These are phyloP conservation scores for Enoplosus armatus DNA, from an alignment of 2,797 vertebrate genomes.

Conservation along the genomic window DNA sequence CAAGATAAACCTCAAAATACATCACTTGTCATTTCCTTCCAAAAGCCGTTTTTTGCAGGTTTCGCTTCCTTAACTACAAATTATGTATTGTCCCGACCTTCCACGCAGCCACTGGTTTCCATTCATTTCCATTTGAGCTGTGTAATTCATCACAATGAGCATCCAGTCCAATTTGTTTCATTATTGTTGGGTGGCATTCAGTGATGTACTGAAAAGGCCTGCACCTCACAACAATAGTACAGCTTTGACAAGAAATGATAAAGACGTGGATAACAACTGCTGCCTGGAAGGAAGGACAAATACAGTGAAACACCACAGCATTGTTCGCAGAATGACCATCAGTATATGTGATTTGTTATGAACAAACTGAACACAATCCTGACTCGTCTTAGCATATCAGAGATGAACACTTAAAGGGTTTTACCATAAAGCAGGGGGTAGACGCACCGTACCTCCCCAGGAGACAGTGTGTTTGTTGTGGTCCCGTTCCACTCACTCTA, in stretches of 20 bases:
- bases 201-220: too few species aligned
- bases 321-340: not conserved
- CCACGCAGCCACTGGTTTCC: not conserved
- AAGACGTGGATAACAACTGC: not conserved
- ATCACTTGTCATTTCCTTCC: not conserved
- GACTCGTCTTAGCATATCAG: too few species aligned
- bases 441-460: not conserved
- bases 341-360: too few species aligned
- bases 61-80: not conserved
- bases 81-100: not conserved
- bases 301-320: not conserved
- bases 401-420: too few species aligned
- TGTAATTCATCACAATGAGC: too few species aligned
- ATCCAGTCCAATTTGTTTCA: too few species aligned
- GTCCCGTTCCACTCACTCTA: not conserved
- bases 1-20: not conserved
- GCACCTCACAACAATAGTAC: too few species aligned
- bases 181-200: too few species aligned
- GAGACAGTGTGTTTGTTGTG: too few species aligned
- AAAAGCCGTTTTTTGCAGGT: not conserved
- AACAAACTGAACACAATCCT: too few species aligned
- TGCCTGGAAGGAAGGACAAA: not conserved
- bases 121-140: constrained; percentile 11
- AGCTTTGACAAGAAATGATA: too few species aligned
- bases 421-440: not conserved